phyloP scores from a whole-genome alignment of 2,113 vertebrate species.

The Lonchura striata region DNA sequence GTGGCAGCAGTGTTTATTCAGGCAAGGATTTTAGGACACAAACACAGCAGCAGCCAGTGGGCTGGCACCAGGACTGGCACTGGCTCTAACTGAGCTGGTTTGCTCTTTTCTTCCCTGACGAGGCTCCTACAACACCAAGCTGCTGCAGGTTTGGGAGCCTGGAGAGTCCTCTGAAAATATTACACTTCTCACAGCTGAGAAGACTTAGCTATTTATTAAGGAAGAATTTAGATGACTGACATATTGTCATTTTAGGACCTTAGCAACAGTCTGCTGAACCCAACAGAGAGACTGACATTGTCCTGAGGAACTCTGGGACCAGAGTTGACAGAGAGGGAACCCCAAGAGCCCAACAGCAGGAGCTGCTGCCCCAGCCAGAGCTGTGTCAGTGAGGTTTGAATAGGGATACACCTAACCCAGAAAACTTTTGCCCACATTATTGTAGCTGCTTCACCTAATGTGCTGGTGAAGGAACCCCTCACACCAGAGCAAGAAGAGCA shows the following conservation, averaged over 20 bases:
- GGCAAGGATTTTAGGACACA: neutral
- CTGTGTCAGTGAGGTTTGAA: neutral
- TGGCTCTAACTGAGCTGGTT: neutral
- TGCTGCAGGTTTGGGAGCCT: neutral
- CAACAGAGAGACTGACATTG: neutral
- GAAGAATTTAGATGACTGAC: neutral
- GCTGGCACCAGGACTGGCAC: neutral
- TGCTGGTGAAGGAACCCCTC: neutral
- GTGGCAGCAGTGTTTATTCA: neutral
- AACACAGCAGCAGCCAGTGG: neutral
- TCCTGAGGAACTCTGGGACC: neutral
- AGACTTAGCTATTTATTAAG: neutral
- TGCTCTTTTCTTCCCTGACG: neutral
- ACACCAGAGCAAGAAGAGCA: neutral
- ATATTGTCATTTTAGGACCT: neutral
- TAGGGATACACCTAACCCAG: neutral
- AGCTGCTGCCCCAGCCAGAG: neutral
- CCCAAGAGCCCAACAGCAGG: neutral
- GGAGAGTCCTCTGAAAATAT: neutral
- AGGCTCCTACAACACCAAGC: neutral
- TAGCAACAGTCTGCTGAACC: neutral
- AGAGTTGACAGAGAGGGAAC: neutral
- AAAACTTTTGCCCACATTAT: neutral
- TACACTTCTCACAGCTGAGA: neutral
- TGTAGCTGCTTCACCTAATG: neutral